phyloP scores from a whole-genome alignment of 2,113 vertebrate genomes.

The Hemiscyllium ocellatum region DNA sequence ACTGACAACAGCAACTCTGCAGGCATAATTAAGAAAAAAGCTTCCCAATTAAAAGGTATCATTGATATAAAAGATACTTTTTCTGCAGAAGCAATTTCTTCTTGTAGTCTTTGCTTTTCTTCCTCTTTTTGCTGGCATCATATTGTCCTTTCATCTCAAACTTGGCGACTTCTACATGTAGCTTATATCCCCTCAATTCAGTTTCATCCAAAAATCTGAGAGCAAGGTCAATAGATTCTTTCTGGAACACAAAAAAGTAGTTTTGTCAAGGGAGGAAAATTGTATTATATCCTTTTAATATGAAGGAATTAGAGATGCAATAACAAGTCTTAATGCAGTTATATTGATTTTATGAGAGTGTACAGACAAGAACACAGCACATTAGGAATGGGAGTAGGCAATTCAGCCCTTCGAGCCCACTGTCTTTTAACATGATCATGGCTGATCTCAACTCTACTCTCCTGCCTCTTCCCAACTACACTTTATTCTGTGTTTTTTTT shows the following conservation, averaged over 20 bases:
- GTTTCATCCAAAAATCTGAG: slow-evolving; percentile 83
- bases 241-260: slow-evolving; percentile 53
- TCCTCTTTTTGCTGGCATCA: slow-evolving; percentile 89
- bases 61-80: slow-evolving; percentile 61
- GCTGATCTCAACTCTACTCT: too few relatives aligned
- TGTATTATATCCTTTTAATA: neutral
- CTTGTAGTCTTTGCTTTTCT: slow-evolving; percentile 88
- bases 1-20: too few relatives aligned
- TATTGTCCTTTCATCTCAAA: slow-evolving; percentile 91
- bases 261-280: neutral
- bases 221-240: slow-evolving; percentile 81
- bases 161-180: slow-evolving; percentile 83
- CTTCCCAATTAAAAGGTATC: neutral
- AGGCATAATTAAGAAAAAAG: neutral
- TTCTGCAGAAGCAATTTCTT: slow-evolving; percentile 85
- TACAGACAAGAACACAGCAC: too few relatives aligned
- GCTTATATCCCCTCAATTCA: slow-evolving; percentile 80
- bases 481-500: too few relatives aligned
- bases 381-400: too few relatives aligned
- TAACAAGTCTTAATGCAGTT: neutral
- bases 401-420: too few relatives aligned
- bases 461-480: too few relatives aligned
- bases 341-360: neutral
- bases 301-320: neutral
- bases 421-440: too few relatives aligned